phyloP scores from a whole-genome alignment of 2,113 vertebrate genomes.

The Puffinus mauretanicus region DNA sequence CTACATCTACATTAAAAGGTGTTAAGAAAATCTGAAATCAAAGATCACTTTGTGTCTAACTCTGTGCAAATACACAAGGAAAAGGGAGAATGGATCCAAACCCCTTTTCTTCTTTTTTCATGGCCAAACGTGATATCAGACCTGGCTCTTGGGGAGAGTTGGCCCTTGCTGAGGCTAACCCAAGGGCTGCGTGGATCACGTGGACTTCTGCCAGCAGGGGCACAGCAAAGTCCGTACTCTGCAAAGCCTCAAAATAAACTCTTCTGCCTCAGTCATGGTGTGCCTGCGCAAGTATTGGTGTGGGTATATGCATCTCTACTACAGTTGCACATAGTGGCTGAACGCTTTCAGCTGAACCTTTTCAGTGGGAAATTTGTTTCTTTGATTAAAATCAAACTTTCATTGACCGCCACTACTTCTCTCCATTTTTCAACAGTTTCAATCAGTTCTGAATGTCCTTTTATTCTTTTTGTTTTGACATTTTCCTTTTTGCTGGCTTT shows the following conservation, averaged over 20 bases:
- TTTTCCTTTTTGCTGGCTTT: background rate
- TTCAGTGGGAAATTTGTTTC: background rate
- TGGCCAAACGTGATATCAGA: background rate
- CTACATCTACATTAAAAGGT: background rate
- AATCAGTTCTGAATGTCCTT: background rate
- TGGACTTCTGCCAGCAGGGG: background rate
- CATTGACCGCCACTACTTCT: background rate
- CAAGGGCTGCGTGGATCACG: rapidly evolving
- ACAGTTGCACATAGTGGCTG: background rate
- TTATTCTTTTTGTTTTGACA: background rate
- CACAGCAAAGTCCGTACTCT: background rate
- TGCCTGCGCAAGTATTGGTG: rapidly evolving
- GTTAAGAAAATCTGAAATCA: background rate
- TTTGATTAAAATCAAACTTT: background rate
- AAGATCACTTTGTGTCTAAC: background rate
- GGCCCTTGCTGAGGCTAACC: background rate
- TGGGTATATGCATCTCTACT: rapidly evolving
- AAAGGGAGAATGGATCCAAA: background rate
- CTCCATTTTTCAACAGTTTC: background rate
- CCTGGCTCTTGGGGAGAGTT: rapidly evolving
- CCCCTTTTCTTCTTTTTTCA: background rate
- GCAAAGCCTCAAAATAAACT: background rate
- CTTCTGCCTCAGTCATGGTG: background rate
- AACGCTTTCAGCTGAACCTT: background rate
- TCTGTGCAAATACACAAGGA: background rate